A percentile compares a stretch with the other conserved stretches of the same genome.
phyloP scores from a whole-genome alignment of 2,797 vertebrate species.

The Lophius americanus region DNA sequence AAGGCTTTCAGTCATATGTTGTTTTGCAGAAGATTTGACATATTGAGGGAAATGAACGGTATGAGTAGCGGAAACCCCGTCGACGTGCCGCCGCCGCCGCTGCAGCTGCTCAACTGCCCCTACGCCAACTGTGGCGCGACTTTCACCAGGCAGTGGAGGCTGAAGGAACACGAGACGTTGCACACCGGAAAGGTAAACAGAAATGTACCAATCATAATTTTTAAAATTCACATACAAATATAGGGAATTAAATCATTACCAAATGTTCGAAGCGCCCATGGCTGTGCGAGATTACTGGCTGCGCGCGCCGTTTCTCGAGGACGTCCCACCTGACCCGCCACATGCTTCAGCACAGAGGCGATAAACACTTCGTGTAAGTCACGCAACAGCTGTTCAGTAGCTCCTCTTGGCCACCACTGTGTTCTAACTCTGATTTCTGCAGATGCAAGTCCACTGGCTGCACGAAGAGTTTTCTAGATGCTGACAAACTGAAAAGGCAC shows the following conservation, averaged over 20 bases:
- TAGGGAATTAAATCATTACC: not conserved
- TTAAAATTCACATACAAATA: not conserved
- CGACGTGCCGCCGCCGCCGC: not conserved
- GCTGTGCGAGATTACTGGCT: conserved; percentile 61
- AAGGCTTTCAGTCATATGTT: not conserved
- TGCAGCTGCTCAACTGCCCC: conserved; percentile 63
- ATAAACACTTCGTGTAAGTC: conserved; percentile 68
- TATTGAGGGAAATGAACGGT: conserved; percentile 55
- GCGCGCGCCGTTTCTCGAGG: conserved; percentile 71
- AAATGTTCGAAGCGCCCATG: conserved; percentile 64
- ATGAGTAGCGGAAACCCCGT: not conserved
- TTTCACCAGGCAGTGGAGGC: conserved; percentile 72
- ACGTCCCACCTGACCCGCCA: conserved; percentile 75
- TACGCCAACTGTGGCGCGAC: conserved; percentile 69
- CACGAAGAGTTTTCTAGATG: conserved; percentile 47
- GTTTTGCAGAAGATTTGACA: not conserved
- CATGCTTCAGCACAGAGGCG: conserved; percentile 61
- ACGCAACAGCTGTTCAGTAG: fast-evolving
- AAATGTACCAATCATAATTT: fast-evolving
- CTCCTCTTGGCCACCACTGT: fast-evolving
- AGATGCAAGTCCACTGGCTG: conserved; percentile 74
- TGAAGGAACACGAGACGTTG: conserved; percentile 73
- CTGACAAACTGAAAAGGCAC: conserved; percentile 70
- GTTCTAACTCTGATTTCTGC: not conserved
- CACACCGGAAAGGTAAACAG: conserved; percentile 78